These are phyloP conservation scores for Drosophila albomicans DNA, from an alignment of 1,140 invertebrate genomes.

Conservation along the genomic window DNA sequence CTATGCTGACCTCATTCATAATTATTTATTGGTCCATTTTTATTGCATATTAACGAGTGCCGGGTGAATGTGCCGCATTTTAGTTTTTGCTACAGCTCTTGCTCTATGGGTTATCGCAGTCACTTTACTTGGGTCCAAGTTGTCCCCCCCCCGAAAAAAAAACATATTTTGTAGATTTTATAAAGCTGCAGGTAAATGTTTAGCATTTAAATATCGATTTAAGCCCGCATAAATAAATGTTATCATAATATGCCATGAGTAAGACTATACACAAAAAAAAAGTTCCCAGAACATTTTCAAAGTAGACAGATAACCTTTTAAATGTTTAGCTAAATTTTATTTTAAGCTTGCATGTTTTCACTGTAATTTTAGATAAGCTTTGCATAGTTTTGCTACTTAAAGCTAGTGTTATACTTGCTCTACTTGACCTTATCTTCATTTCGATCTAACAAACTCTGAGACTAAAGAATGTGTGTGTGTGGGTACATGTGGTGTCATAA, in stretches of 20 bases:
- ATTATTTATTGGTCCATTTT: slow-evolving; percentile 83
- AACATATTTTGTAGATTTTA: slow-evolving; percentile 10
- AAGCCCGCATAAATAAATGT: slow-evolving; percentile 18
- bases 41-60: slow-evolving; percentile 82
- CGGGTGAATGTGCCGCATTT: slow-evolving; percentile 67
- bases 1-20: slow-evolving; percentile 83
- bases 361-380: neutral
- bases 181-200: slow-evolving; percentile 19
- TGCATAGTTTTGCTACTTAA: neutral
- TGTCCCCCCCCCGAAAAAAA: slow-evolving; percentile 3
- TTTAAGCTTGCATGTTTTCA: neutral
- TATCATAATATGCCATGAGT: slow-evolving; percentile 16
- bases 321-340: neutral
- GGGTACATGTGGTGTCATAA: slow-evolving; percentile 22
- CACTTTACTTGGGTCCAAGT: slow-evolving; percentile 62
- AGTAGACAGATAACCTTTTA: neutral
- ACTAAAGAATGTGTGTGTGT: slow-evolving; percentile 14
- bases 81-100: slow-evolving; percentile 11
- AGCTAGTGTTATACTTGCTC: slow-evolving; percentile 17
- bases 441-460: slow-evolving; percentile 15
- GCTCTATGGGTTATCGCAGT: slow-evolving; percentile 55
- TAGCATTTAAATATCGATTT: slow-evolving; percentile 24
- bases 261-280: neutral
- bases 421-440: slow-evolving; percentile 28
- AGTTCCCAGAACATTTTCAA: too few species aligned